phyloP scores from a whole-genome alignment of 2,888 invertebrate genomes.

The Ennomos erosarius region DNA sequence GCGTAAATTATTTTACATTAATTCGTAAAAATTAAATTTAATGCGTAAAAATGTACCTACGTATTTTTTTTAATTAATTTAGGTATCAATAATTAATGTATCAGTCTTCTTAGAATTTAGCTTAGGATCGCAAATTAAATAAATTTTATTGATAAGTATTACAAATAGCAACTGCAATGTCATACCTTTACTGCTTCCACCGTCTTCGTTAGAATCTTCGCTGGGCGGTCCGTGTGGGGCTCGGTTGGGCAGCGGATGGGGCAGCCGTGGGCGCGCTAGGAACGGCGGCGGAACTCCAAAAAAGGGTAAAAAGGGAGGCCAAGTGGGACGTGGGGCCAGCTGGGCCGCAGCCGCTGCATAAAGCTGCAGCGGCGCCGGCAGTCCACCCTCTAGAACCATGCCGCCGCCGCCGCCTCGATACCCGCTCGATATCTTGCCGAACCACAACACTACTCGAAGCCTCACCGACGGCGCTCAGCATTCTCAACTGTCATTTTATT shows the following conservation, averaged over 20 bases:
- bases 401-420: constrained; percentile 59
- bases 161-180: not conserved
- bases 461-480: constrained; percentile 54
- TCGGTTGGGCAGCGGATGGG: constrained; percentile 70
- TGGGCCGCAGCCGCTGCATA: constrained; percentile 89
- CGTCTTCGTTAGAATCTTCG: constrained; percentile 84
- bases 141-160: no score
- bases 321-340: constrained; percentile 82
- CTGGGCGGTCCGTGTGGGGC: constrained; percentile 82
- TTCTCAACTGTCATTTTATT: constrained; percentile 58
- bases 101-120: no score
- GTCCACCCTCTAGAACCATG: constrained; percentile 88
- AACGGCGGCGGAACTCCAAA: constrained; percentile 86
- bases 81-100: no score
- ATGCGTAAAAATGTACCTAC: no score
- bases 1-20: no score
- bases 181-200: constrained; percentile 81
- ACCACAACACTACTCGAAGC: constrained; percentile 53
- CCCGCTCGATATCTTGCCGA: constrained; percentile 69
- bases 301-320: constrained; percentile 87
- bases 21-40: no score
- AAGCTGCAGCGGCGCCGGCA: constrained; percentile 89
- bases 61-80: no score
- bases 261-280: constrained; percentile 77
- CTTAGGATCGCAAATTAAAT: no score